Evolutionary conservation across 2,113 vertebrate species (phyloP), one percentile per base, ranked within the genome.

Genomic region (Coreoperca whiteheadi): DNA sequence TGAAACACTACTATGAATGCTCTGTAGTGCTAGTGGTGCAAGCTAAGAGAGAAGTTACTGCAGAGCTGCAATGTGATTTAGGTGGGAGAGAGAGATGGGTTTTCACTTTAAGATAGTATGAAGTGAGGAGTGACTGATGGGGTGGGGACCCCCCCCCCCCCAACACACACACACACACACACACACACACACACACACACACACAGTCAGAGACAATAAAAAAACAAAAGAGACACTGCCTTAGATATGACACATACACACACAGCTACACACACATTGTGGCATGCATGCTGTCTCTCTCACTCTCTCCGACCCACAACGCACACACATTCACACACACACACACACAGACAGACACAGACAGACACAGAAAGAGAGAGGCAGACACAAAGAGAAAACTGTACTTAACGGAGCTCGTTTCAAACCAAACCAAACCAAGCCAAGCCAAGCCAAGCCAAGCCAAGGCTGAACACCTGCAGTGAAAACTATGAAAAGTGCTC

Each of bases 311-410:
- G 50, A 54, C 74, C 48, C 70, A 53, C 61, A 57, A 34, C 56
- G 32, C 63, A 16, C 71, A 51, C 37, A 32, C 48, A 53, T 63
- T 73, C 46, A 53, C 67, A 57, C 54, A 28, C 28, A 64, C 16
- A 77, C 67, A 76, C 46, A 53, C 67, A 32, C 54, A 39, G 51
- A 15, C 70, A 50, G 25, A 32, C 46, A 54, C 67, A 77, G 39
- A 54, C 67, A 59, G 50, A 28, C n/a, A 65, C 14, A 78, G 12
- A 84, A 59, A 81, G 28, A 78, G 43, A 84, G 60, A 63, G 37
- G 32, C 60, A 90, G 82, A 91, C 83, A 86, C 67, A 83, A 76
- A 83, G 63, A 78, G 77, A 83, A 88, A 85, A 87, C 77, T 80
- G 87, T 88, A 77, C 81, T 91, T 89, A 88, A 41, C 48, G 16